Evolutionary conservation across 2,888 invertebrate species (phyloP).

Genomic region (Lydus trimaculatus): DNA sequence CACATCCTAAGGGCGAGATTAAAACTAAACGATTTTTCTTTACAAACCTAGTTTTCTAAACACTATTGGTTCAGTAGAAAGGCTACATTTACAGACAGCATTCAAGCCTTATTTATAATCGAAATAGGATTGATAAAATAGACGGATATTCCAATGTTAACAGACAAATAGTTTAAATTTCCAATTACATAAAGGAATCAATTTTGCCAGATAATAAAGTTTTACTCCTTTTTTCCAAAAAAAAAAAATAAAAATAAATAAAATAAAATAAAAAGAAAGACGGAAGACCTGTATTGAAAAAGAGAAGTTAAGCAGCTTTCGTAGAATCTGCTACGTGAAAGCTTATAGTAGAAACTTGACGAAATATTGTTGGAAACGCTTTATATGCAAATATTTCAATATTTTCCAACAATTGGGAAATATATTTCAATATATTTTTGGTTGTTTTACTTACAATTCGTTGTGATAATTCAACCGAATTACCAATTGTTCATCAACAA

Average conservation of each 20-base stretch:
- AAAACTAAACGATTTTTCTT: background rate
- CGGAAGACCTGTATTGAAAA: background rate
- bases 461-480: conserved; percentile 11
- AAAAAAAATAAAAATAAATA: too few species aligned
- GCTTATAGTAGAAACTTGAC: conserved; percentile 12
- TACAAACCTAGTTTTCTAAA: background rate
- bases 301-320: background rate
- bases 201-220: too few species aligned
- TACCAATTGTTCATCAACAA: conserved; percentile 12
- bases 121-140: conserved; percentile 24
- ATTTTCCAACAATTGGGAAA: background rate
- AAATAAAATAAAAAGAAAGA: too few species aligned
- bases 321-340: background rate
- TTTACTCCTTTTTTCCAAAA: too few species aligned
- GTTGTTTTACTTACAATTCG: background rate
- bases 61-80: conserved; percentile 27
- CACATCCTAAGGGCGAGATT: background rate
- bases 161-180: conserved; percentile 16
- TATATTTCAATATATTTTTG: background rate
- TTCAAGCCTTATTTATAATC: conserved; percentile 28
- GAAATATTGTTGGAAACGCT: conserved; percentile 20
- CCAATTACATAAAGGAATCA: conserved; percentile 9
- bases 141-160: background rate
- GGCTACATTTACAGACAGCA: conserved; percentile 32
- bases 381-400: conserved; percentile 29